Conservation (phyloP, 2,888 invertebrate species). For the Dysmachus trigonus region DNA sequence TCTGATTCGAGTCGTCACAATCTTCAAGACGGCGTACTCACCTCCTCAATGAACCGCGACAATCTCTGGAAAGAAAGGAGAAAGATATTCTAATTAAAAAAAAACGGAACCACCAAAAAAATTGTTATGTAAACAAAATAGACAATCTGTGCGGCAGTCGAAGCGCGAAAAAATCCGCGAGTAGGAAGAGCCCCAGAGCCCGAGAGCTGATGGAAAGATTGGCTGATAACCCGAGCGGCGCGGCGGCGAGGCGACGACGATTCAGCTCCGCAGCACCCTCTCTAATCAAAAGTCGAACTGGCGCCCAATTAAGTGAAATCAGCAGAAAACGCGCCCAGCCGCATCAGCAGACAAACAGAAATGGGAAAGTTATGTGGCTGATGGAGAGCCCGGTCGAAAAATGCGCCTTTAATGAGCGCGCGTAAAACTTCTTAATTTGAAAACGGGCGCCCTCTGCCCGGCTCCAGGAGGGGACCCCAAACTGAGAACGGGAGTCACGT, state of each 20-base stretch:
- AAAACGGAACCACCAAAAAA: not conserved
- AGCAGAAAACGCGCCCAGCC: constrained; percentile 8
- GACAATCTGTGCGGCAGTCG: not conserved
- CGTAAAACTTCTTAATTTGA: constrained; percentile 8
- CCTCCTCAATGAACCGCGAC: not conserved
- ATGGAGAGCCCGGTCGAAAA: not conserved
- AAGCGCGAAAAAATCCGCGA: not conserved
- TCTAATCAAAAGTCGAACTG: constrained; percentile 19
- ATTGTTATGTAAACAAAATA: not conserved
- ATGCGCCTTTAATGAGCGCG: constrained; percentile 10
- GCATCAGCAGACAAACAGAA: constrained; percentile 20
- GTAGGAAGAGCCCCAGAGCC: not conserved
- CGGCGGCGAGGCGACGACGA: not conserved
- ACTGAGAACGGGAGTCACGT: not conserved
- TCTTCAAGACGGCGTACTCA: not conserved
- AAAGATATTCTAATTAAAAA: not conserved
- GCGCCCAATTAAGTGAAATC: constrained; percentile 30
- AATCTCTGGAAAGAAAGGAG: constrained; percentile 9
- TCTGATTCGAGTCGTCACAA: not conserved
- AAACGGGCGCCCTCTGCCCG: not conserved
- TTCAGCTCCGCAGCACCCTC: not conserved
- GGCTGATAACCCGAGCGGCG: constrained; percentile 28
- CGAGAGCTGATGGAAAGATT: not conserved
- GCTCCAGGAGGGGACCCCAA: not conserved
- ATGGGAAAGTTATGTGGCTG: not conserved